Evolutionary conservation across 2,888 invertebrate genomes (phyloP), one percentile per base, ranked within the genome.

Genomic region (Mesorhabditis spiculigera): DNA sequence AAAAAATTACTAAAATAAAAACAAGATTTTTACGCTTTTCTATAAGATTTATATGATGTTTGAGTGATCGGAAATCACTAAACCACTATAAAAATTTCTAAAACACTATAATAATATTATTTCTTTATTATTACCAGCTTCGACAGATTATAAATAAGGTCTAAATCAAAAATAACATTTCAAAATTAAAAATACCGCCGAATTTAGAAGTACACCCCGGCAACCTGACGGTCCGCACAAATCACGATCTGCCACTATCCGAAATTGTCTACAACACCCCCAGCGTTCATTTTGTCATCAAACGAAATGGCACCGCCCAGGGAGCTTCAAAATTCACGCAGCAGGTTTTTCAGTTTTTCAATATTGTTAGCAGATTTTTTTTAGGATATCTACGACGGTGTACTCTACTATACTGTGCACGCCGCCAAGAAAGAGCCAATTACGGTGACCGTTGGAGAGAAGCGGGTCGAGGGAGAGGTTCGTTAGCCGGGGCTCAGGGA

Each of bases 141-240:
- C 1, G 1, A 28, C 28, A 3, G 28, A 1, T 28, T 28, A 28
- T 28, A 28, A 28, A 28, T 1, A 28, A 28, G 28, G 28, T 28
- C 28, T 28, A 28, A 28, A 28, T 28, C 28, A 28, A 28, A 28
- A 28, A 28, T 28, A 28, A 1, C 28, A n/a, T n/a, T n/a, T n/a
- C 3, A 28, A 28, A 28, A 28, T 28, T 28, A 28, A 28, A 28
- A 28, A 28, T 28, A 28, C 28, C 28, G 28, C 1, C 28, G 28
- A 28, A 28, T 68, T 63, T 61, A 70, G 76, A 64, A 45, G 43
- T 74, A 4, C 63, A 71, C 0, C 68, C 73, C 0, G 66, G 67
- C 16, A 78, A 79, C 65, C 70, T 82, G 58, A 76, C 77, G 5
- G 78, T 81, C 8, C 45, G 67, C 42, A 80, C 81, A 2, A 82